Evolutionary conservation across 1,140 invertebrate species (phyloP).

Genomic region (Marisa cornuarietis): DNA sequence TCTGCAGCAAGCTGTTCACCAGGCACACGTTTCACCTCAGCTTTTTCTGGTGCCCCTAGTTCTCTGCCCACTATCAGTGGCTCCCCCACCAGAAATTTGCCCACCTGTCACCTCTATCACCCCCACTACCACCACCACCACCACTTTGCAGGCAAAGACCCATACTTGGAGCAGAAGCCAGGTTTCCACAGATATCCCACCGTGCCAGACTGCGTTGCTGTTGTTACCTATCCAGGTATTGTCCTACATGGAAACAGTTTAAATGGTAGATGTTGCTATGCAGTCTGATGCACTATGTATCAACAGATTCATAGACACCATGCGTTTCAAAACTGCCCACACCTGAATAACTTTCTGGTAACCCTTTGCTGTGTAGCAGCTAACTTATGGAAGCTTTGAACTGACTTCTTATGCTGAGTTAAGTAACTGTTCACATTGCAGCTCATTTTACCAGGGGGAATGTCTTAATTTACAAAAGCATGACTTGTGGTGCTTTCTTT

Average conservation of each 20-base stretch:
- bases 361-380: not conserved
- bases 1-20: slow-evolving; percentile 4
- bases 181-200: slow-evolving; percentile 32
- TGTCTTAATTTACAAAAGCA: not conserved
- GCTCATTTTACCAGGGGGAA: not conserved
- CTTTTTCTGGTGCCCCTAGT: slow-evolving; percentile 25
- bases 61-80: slow-evolving; percentile 72
- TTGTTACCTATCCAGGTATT: not conserved
- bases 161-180: not conserved
- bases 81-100: slow-evolving; percentile 68
- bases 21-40: not conserved
- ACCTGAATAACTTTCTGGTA: not conserved
- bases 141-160: slow-evolving; percentile 64
- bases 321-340: too few relatives aligned
- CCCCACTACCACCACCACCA: slow-evolving; percentile 63
- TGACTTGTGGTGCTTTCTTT: not conserved
- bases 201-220: slow-evolving; percentile 50
- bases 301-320: too few relatives aligned
- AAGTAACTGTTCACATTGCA: not conserved
- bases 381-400: not conserved
- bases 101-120: slow-evolving; percentile 51
- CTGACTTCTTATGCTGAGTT: not conserved
- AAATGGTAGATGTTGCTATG: slow-evolving; percentile 22
- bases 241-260: slow-evolving; percentile 18
- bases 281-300: slow-evolving; percentile 7